A percentile compares a stretch with the other conserved stretches of the same genome.
Evolutionary conservation across 1,140 invertebrate genomes (phyloP).

Genomic region (Microplitis mediator): DNA sequence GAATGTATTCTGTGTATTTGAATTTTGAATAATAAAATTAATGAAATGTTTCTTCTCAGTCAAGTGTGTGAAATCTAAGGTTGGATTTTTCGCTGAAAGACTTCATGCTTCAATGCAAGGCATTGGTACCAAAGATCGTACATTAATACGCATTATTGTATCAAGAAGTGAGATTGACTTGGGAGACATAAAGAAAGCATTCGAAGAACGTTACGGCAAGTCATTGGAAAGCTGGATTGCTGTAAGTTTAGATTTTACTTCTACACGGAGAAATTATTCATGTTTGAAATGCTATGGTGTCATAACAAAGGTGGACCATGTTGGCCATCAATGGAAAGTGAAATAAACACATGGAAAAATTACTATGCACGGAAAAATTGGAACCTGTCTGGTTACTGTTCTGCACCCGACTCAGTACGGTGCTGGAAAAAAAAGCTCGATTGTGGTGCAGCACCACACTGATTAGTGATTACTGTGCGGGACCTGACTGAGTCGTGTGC

Average conservation of each 20-base stretch:
- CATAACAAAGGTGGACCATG: too few relatives aligned
- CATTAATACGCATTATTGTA: constrained; percentile 87
- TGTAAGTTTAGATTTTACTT: constrained; percentile 66
- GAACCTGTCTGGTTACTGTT: too few relatives aligned
- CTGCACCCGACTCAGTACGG: too few relatives aligned
- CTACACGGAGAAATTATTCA: background rate
- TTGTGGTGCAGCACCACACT: too few relatives aligned
- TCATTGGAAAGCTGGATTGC: constrained; percentile 81
- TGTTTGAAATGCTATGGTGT: too few relatives aligned
- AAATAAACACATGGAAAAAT: too few relatives aligned
- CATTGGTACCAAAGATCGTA: constrained; percentile 86
- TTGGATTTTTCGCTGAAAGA: constrained; percentile 91
- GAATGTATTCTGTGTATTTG: too few relatives aligned
- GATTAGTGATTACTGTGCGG: too few relatives aligned
- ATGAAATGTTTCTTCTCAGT: constrained; percentile 63
- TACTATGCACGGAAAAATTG: too few relatives aligned
- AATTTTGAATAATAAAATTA: background rate
- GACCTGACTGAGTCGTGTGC: too few relatives aligned
- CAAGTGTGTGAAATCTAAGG: constrained; percentile 88
- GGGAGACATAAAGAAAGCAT: constrained; percentile 88
- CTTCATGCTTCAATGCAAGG: constrained; percentile 90
- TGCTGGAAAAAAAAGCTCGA: too few relatives aligned
- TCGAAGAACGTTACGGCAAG: constrained; percentile 84
- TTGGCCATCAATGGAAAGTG: too few relatives aligned
- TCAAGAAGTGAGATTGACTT: constrained; percentile 92